A percentile compares a stretch with the other conserved stretches of the same genome.
Conservation (phyloP, 2,888 invertebrate genomes). For the Pelosia muscerda region DNA sequence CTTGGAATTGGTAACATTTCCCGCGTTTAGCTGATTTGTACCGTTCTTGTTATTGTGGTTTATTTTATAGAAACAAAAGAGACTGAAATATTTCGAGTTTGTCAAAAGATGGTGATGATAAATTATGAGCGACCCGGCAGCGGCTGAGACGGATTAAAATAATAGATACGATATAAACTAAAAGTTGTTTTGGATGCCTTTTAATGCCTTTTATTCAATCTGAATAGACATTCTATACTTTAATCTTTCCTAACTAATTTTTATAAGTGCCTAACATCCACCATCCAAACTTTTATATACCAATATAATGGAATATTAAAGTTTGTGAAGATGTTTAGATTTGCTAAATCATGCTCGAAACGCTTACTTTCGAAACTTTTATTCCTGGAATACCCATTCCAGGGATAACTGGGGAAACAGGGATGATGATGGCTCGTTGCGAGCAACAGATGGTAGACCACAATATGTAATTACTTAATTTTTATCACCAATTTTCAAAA, state of each 20-base stretch:
- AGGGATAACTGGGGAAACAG: too few relatives aligned
- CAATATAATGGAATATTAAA: not conserved
- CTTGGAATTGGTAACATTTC: constrained; percentile 79
- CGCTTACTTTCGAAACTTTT: too few relatives aligned
- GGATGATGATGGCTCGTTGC: too few relatives aligned
- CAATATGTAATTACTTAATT: too few relatives aligned
- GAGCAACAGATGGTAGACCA: not conserved
- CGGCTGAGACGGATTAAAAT: constrained; percentile 48
- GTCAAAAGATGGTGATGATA: constrained; percentile 67
- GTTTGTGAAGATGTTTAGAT: too few relatives aligned
- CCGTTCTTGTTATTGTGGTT: constrained; percentile 73
- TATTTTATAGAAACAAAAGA: constrained; percentile 71
- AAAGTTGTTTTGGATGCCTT: constrained; percentile 36
- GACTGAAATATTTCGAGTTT: constrained; percentile 69
- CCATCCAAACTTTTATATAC: too few relatives aligned
- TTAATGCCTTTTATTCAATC: constrained; percentile 21
- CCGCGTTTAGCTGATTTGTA: constrained; percentile 81
- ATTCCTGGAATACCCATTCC: too few relatives aligned
- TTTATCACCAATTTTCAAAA: too few relatives aligned
- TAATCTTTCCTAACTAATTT: not conserved
- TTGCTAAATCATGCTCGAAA: too few relatives aligned
- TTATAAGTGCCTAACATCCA: too few relatives aligned
- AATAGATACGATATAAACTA: constrained; percentile 38
- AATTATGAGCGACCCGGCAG: constrained; percentile 60
- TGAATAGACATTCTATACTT: not conserved